Percentiles rank a stretch among this genome's conserved stretches.
Evolutionary conservation across 1,140 invertebrate species (phyloP).

Genomic region (Pinna nobilis): DNA sequence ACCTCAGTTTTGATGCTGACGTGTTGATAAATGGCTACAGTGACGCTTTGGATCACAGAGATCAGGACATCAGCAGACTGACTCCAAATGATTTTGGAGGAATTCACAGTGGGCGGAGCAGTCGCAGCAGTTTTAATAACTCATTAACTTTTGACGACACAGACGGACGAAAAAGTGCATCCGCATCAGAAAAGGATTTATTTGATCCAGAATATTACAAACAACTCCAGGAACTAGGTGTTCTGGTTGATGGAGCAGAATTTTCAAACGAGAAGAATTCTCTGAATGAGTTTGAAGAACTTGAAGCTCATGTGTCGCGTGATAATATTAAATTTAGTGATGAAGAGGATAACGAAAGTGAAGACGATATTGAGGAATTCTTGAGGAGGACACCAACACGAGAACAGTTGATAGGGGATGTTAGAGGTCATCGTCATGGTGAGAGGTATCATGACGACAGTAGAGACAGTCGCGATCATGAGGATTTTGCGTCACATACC

Average conservation of each 20-base stretch:
- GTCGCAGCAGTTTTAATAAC: slow-evolving; percentile 53
- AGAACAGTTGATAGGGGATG: slow-evolving; percentile 27
- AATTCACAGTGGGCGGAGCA: slow-evolving; percentile 43
- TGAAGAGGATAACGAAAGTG: slow-evolving; percentile 31
- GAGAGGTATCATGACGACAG: slow-evolving; percentile 9
- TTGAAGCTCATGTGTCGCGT: slow-evolving; percentile 54
- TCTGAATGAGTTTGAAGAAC: slow-evolving; percentile 60
- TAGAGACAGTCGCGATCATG: slow-evolving; percentile 19
- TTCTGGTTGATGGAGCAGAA: slow-evolving; percentile 67
- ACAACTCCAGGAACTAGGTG: slow-evolving; percentile 66
- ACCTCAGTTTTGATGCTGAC: slow-evolving; percentile 61
- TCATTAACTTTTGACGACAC: slow-evolving; percentile 52
- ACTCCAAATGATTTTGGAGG: slow-evolving; percentile 17
- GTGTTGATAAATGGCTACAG: slow-evolving; percentile 9
- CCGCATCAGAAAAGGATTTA: slow-evolving; percentile 49
- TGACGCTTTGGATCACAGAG: slow-evolving; percentile 4
- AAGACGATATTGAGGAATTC: slow-evolving; percentile 59
- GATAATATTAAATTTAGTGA: slow-evolving; percentile 44
- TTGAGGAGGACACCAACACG: slow-evolving; percentile 41
- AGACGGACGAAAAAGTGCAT: slow-evolving; percentile 30
- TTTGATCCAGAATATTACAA: slow-evolving; percentile 67
- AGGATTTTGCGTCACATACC: slow-evolving; percentile 33
- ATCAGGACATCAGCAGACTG: neutral
- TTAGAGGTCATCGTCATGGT: slow-evolving; percentile 28
- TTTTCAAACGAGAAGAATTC: slow-evolving; percentile 56